Base-by-base conservation (phyloP, 1,140 invertebrate genomes). In the Chionoecetes opilio region DNA sequence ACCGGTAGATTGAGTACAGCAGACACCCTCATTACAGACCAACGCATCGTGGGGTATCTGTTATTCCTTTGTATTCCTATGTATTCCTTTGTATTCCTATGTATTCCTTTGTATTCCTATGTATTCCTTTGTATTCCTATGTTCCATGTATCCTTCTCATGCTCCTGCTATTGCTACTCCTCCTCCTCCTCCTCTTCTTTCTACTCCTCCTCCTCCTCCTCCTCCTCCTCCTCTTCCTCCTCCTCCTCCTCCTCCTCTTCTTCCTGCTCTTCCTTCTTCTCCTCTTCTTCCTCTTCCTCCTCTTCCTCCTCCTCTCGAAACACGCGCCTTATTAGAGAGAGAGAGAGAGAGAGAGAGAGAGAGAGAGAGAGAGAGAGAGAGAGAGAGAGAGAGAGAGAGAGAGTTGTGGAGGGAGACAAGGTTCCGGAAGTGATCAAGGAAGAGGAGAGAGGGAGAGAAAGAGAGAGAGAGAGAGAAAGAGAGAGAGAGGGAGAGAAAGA, bases 401-500 rank as follows among this genome's bases (percentile, higher is more conserved):
- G 38, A 46, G 37, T 34, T 21, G 46, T n/a, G 46, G 37, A 89
- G 38, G 46, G 87, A 46, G 38, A 46, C 29, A 89, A 26, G 46
- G 37, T n/a, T 26, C 5, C 53, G 53, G 53, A 63, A 63, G 53
- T 63, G 53, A 63, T 63, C 38, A 63, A 63, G 53, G 53, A 46
- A 88, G 86, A 88, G 34, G 38, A 89, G 87, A 32, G 87, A 89
- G 87, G 46, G 37, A 89, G 37, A 89, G 87, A 46, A 34, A 89
- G 87, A 89, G 37, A n/a, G 26, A 46, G 37, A 32, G 86, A 88
- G 86, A 88, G 31, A 63, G 2, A 63, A 26, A 63, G 53, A 26
- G 53, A 63, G 53, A 26, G 53, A 21, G 53, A 26, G 53, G 26
- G 53, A 26, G 21, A 26, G 21, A 26, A 21, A 21, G 53, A 63